Conservation (phyloP, 1,140 invertebrate species). For the Thaumatotibia leucotreta region DNA sequence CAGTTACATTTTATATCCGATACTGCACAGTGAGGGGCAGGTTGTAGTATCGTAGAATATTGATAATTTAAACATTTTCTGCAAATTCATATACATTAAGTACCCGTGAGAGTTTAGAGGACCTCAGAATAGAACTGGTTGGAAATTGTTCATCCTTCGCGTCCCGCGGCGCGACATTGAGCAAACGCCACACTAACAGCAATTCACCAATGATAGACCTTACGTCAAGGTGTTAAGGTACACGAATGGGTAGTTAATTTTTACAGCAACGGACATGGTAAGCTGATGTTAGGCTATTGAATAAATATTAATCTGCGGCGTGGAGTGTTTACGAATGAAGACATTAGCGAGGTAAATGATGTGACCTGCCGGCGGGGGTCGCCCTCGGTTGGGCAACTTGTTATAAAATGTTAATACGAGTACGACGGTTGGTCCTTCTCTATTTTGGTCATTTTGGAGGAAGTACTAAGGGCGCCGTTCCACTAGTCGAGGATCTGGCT, state of each 20-base stretch:
- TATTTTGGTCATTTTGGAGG: too few species aligned
- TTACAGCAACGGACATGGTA: neutral
- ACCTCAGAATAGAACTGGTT: neutral
- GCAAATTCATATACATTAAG: neutral
- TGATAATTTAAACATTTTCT: too few species aligned
- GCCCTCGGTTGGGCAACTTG: neutral
- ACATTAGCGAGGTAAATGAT: neutral
- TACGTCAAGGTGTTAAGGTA: too few species aligned
- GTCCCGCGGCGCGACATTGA: neutral
- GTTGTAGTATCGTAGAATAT: too few species aligned
- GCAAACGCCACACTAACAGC: neutral
- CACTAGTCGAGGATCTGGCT: too few species aligned
- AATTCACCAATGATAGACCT: too few species aligned
- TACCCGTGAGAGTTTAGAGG: neutral
- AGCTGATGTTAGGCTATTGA: neutral
- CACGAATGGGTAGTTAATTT: too few species aligned
- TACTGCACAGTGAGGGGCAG: too few species aligned
- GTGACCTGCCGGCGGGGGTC: neutral
- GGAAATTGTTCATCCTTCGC: neutral
- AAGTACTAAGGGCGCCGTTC: too few species aligned
- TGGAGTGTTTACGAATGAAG: neutral
- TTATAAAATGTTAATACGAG: neutral
- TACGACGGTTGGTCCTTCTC: too few species aligned
- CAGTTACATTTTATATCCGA: too few species aligned
- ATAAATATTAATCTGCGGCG: conserved; percentile 5